A percentile compares a stretch with the other conserved stretches of the same genome.
These are phyloP conservation scores for Hylaea fasciaria DNA, from an alignment of 2,888 invertebrate species.

Conservation along the genomic window DNA sequence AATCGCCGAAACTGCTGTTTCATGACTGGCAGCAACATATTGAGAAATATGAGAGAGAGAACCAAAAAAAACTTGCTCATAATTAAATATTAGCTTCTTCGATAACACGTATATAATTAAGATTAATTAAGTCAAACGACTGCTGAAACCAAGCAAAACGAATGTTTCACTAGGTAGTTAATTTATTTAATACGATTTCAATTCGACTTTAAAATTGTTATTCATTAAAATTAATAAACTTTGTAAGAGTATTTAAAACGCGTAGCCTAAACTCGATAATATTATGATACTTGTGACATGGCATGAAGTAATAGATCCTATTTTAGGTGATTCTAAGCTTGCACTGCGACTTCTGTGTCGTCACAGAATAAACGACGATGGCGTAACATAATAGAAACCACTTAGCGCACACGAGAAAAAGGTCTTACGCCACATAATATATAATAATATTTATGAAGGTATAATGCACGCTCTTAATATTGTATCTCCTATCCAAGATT, in stretches of 20 bases:
- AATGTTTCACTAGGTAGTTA: constrained; percentile 3
- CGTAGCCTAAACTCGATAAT: not conserved
- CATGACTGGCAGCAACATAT: not conserved
- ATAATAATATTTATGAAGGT: no score
- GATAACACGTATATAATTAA: constrained; percentile 1
- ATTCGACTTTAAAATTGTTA: constrained; percentile 8
- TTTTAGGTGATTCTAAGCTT: not conserved
- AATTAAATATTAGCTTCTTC: constrained; percentile 20
- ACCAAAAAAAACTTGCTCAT: constrained; percentile 42
- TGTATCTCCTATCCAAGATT: no score
- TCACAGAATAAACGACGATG: no score
- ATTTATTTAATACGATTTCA: constrained; percentile 14
- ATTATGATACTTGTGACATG: not conserved
- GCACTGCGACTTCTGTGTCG: not conserved
- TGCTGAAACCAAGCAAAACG: constrained; percentile 16
- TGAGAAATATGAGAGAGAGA: constrained; percentile 37
- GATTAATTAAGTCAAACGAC: constrained; percentile 14
- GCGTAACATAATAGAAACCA: no score
- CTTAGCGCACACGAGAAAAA: no score
- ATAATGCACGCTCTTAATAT: no score
- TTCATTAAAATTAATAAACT: not conserved
- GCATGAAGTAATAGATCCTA: constrained; percentile 1
- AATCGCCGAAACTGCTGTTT: not conserved
- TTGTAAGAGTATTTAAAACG: not conserved
- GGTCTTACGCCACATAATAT: no score